A percentile compares a stretch with the other conserved stretches of the same genome.
Evolutionary conservation across 2,113 vertebrate genomes (phyloP).

Genomic region (Silurus asotus): DNA sequence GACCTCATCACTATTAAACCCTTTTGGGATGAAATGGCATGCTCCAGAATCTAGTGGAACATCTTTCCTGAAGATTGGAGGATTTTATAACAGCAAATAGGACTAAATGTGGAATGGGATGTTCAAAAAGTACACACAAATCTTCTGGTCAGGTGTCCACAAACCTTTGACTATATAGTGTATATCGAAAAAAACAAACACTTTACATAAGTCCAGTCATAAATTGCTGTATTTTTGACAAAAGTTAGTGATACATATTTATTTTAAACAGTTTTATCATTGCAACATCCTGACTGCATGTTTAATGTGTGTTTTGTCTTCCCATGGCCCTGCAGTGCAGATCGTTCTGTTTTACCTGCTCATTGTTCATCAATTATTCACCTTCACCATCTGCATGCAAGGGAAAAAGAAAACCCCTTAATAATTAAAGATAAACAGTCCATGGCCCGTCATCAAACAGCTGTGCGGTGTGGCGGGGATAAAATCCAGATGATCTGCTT

Average conservation of each 20-base stretch:
- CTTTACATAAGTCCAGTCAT: no score
- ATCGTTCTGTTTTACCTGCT: slow-evolving; percentile 80
- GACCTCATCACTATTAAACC: no score
- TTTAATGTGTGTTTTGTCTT: background rate
- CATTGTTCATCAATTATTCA: slow-evolving; percentile 84
- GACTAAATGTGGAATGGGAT: no score
- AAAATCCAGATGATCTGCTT: slow-evolving; percentile 48
- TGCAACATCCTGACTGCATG: background rate
- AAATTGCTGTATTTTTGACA: background rate
- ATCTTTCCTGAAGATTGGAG: no score
- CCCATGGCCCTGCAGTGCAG: slow-evolving; percentile 14
- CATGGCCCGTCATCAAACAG: slow-evolving; percentile 72
- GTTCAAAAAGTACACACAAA: no score
- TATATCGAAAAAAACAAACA: no score
- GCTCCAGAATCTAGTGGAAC: no score
- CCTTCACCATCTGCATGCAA: slow-evolving; percentile 79
- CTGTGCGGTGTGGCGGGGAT: slow-evolving; percentile 65
- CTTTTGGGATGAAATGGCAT: no score
- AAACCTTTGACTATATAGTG: no score
- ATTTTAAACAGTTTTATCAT: background rate
- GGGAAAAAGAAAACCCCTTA: slow-evolving; percentile 74
- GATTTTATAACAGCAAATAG: no score
- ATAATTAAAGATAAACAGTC: slow-evolving; percentile 82
- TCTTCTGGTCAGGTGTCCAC: no score
- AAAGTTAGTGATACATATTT: background rate